Evolutionary conservation across 92 coral and sea anemone species (phyloP).

Genomic region (Porites divaricata): DNA sequence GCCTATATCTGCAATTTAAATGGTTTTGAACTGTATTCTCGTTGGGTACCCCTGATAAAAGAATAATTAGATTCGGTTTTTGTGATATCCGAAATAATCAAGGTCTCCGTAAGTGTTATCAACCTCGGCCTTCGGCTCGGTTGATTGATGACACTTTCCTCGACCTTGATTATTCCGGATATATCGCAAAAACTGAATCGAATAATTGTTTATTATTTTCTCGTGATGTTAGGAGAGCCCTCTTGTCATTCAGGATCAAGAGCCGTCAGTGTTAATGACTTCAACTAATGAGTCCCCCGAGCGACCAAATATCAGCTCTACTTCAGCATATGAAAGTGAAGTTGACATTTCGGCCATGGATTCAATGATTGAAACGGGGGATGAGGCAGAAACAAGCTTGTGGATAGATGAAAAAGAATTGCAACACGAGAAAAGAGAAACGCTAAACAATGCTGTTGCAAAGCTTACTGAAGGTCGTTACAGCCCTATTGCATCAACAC

Average conservation of each 20-base stretch:
- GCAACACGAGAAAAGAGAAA: conserved; percentile 11
- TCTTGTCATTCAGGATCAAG: not conserved
- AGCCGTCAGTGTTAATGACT: not conserved
- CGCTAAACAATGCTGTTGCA: conserved; percentile 6
- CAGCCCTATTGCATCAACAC: conserved; percentile 14
- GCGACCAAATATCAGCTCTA: not conserved
- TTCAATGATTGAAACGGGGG: not conserved
- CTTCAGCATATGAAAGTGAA: not conserved
- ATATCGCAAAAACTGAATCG: not conserved
- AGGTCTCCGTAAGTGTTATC: no score
- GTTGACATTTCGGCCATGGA: not conserved
- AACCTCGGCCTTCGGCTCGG: not conserved
- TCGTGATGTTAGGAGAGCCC: not conserved
- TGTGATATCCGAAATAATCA: no score
- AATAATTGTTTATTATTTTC: not conserved
- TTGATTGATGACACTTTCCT: not conserved
- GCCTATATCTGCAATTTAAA: no score
- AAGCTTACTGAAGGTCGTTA: conserved; percentile 24
- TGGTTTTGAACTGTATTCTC: no score
- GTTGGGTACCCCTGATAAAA: no score
- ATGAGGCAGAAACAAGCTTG: not conserved
- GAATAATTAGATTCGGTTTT: no score
- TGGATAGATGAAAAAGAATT: conserved; percentile 21
- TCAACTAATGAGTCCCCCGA: not conserved
- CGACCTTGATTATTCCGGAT: not conserved